Conservation (phyloP, 2,113 vertebrate species). For the Pomatostomus ruficeps region DNA sequence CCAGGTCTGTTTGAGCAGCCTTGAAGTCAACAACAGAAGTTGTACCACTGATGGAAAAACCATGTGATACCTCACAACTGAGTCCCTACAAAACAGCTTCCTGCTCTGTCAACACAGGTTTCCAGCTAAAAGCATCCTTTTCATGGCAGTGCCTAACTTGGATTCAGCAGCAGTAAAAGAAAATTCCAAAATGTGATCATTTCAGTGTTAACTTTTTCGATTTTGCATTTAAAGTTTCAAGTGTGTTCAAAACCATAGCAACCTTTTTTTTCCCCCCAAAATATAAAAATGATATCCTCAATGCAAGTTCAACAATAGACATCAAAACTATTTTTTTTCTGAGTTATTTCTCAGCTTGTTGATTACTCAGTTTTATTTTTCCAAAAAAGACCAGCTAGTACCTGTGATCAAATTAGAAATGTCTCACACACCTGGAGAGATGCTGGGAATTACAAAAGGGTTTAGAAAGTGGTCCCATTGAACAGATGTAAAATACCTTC, state of each 20-base stretch:
- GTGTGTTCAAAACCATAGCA: background rate
- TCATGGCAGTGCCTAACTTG: conserved; percentile 25
- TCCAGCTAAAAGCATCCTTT: background rate
- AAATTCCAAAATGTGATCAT: background rate
- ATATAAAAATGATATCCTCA: background rate
- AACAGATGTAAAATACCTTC: background rate
- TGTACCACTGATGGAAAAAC: background rate
- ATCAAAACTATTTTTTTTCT: background rate
- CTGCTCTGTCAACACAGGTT: background rate
- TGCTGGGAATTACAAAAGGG: conserved; percentile 3
- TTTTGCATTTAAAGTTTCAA: background rate
- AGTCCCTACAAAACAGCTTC: background rate
- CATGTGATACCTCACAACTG: background rate
- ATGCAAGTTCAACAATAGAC: background rate
- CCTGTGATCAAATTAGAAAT: background rate
- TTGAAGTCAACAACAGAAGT: background rate
- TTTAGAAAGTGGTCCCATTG: conserved; percentile 29
- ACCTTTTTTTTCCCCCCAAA: background rate
- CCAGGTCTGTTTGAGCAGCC: background rate
- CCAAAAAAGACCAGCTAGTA: background rate
- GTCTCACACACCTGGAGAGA: background rate
- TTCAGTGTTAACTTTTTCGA: background rate
- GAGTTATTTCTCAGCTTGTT: background rate
- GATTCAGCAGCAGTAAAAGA: background rate
- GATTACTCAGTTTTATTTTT: background rate